phyloP scores from a whole-genome alignment of 2,113 vertebrate genomes.

The Scomber colias region DNA sequence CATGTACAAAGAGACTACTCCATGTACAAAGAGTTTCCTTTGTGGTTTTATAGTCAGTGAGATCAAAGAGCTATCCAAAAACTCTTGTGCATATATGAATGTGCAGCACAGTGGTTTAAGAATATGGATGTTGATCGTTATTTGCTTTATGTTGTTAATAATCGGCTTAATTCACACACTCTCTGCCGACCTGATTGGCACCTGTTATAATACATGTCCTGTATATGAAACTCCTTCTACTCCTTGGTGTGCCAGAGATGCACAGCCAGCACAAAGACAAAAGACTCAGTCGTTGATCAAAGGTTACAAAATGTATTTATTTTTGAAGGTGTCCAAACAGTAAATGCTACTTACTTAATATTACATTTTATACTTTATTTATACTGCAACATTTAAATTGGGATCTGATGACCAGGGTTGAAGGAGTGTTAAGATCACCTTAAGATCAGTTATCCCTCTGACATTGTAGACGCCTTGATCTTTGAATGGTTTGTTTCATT shows the following conservation, averaged over 20 bases:
- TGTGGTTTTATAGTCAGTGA: slow-evolving; percentile 9
- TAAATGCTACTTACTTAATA: not conserved
- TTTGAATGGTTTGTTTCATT: not conserved
- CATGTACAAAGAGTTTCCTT: not conserved
- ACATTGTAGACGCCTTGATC: not conserved
- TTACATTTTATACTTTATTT: not conserved
- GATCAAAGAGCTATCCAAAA: slow-evolving; percentile 16
- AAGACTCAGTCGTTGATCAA: not conserved
- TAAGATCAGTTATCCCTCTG: too few relatives aligned
- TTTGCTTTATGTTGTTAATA: slow-evolving; percentile 5
- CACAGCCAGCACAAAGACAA: not conserved
- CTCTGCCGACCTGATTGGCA: not conserved
- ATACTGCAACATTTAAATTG: not conserved
- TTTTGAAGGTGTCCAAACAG: not conserved
- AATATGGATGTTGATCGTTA: slow-evolving; percentile 11
- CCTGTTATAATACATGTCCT: not conserved
- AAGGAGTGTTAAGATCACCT: not conserved
- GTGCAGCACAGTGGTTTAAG: not conserved
- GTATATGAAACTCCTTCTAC: not conserved
- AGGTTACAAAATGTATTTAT: not conserved
- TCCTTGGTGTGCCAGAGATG: not conserved
- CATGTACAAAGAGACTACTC: not conserved
- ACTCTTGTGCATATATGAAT: not conserved
- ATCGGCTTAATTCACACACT: slow-evolving; percentile 3
- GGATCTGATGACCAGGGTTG: not conserved